A percentile compares a stretch with the other conserved stretches of the same genome.
Evolutionary conservation across 2,888 invertebrate genomes (phyloP).

Genomic region (Lobophora halterata): DNA sequence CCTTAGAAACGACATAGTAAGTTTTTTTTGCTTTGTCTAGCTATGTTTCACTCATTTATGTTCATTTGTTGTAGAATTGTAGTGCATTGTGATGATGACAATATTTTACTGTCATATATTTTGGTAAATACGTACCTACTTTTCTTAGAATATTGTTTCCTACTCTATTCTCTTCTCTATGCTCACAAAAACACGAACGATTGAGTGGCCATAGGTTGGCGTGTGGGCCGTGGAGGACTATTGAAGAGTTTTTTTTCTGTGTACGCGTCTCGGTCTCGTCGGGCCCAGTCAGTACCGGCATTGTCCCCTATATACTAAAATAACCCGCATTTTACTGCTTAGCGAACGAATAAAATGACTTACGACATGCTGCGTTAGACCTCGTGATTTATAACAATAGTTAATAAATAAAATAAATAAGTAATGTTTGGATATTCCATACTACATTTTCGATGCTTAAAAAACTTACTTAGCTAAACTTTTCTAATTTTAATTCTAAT

Average conservation of each 20-base stretch:
- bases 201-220: constrained; percentile 75
- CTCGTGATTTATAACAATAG: constrained; percentile 51
- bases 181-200: constrained; percentile 60
- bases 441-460: no score
- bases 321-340: constrained; percentile 62
- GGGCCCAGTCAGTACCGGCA: constrained; percentile 35
- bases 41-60: no score
- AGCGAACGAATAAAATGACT: constrained; percentile 57
- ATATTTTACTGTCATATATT: no score
- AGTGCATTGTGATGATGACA: no score
- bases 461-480: no score
- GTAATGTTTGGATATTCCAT: no score
- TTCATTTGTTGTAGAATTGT: no score
- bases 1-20: no score
- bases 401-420: no score
- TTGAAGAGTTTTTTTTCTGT: constrained; percentile 68
- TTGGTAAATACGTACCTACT: no score
- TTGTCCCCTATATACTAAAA: constrained; percentile 67
- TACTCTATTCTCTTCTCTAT: constrained; percentile 47
- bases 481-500: no score
- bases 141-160: constrained; percentile 14
- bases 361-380: constrained; percentile 49
- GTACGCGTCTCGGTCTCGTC: constrained; percentile 44
- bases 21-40: no score
- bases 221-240: constrained; percentile 77